Conservation (phyloP, 1,140 invertebrate species). For the Lysiphlebus fabarum region DNA sequence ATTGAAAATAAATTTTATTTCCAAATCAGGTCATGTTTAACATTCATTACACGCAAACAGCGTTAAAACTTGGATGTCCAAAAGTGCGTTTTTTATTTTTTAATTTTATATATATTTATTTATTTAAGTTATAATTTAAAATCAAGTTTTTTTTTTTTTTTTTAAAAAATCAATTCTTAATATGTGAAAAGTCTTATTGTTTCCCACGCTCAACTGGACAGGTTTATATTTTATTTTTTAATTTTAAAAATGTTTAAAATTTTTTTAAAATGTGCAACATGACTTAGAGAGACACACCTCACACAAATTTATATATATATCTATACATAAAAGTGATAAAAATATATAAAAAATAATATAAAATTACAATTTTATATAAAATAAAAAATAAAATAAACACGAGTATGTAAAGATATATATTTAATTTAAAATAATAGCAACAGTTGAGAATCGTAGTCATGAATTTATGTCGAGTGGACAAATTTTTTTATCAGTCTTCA, state of each 20-base stretch:
- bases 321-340: conserved; percentile 15
- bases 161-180: conserved; percentile 13
- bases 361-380: too few relatives aligned
- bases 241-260: too few relatives aligned
- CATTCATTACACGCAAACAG: conserved; percentile 14
- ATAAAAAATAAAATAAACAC: background rate
- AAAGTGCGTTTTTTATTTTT: conserved; percentile 10
- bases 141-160: too few relatives aligned
- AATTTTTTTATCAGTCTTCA: conserved; percentile 54
- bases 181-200: conserved; percentile 20
- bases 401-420: too few relatives aligned
- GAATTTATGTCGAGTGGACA: conserved; percentile 54
- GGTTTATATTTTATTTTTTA: conserved; percentile 14
- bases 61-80: conserved; percentile 9
- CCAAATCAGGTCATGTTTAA: conserved; percentile 14
- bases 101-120: background rate
- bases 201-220: conserved; percentile 20
- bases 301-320: conserved; percentile 6
- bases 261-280: too few relatives aligned
- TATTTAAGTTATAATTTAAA: too few relatives aligned
- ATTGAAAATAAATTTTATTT: background rate
- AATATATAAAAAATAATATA: conserved; percentile 2
- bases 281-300: conserved; percentile 10
- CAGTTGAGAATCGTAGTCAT: conserved; percentile 44
- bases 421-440: too few relatives aligned